phyloP scores from a whole-genome alignment of 2,888 invertebrate genomes.

The Trachelus stipa region DNA sequence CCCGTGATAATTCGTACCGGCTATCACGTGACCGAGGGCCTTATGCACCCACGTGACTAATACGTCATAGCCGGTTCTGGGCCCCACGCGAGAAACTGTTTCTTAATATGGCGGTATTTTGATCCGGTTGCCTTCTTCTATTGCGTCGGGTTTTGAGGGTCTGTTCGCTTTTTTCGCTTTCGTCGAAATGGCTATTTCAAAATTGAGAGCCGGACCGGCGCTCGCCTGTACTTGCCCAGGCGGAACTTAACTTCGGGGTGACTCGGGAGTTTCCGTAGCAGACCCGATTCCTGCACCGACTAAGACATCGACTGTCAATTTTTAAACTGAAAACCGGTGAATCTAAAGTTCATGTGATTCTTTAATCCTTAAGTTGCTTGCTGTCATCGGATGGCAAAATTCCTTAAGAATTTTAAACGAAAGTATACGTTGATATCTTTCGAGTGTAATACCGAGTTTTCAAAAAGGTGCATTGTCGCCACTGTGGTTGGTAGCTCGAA shows the following conservation, averaged over 20 bases:
- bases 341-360: conserved; percentile 8
- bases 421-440: background rate
- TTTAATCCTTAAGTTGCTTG: background rate
- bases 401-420: background rate
- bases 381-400: background rate
- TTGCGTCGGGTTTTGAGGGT: conserved; percentile 81
- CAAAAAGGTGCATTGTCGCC: background rate
- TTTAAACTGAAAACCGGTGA: conserved; percentile 33
- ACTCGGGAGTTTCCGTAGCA: conserved; percentile 58
- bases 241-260: conserved; percentile 42
- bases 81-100: conserved; percentile 66
- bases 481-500: background rate
- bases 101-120: conserved; percentile 66
- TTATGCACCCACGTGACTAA: conserved; percentile 58
- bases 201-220: conserved; percentile 75
- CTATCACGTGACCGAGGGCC: conserved; percentile 57
- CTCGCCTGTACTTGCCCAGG: conserved; percentile 64
- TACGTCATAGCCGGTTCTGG: conserved; percentile 35
- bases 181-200: conserved; percentile 77
- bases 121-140: conserved; percentile 74
- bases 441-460: background rate
- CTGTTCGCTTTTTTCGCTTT: conserved; percentile 65
- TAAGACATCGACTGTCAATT: conserved; percentile 13
- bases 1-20: conserved; percentile 49
- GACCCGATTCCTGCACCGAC: background rate